Percentiles rank a stretch among this genome's conserved stretches.
Evolutionary conservation across 2,888 invertebrate genomes (phyloP).

Genomic region (Ligdia adustata): DNA sequence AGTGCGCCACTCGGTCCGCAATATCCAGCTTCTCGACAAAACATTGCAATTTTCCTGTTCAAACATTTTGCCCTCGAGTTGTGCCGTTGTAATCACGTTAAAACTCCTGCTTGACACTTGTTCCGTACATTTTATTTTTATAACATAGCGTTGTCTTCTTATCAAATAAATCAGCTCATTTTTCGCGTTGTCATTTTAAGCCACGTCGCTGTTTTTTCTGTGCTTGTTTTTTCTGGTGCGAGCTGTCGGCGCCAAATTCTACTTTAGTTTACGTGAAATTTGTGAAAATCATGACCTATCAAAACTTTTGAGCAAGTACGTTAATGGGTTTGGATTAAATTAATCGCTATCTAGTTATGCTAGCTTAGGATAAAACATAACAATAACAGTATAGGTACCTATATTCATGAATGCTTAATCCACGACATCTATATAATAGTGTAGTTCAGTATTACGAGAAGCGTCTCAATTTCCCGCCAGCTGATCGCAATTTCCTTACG

Average conservation of each 20-base stretch:
- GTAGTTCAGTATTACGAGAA: constrained; percentile 60
- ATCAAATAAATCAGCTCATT: constrained; percentile 14
- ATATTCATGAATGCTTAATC: constrained; percentile 31
- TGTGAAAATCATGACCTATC: not conserved
- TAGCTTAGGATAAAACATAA: constrained; percentile 34
- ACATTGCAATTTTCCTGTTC: constrained; percentile 59
- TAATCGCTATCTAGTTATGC: not conserved
- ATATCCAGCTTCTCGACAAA: constrained; percentile 52
- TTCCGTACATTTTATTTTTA: constrained; percentile 43
- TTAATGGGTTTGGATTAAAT: not conserved
- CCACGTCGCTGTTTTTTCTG: constrained; percentile 1
- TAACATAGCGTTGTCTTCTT: constrained; percentile 19
- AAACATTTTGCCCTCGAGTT: constrained; percentile 56
- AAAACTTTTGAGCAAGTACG: not conserved
- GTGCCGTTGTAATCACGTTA: constrained; percentile 57
- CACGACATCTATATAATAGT: constrained; percentile 45
- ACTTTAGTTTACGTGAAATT: constrained; percentile 2
- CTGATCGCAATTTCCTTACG: constrained; percentile 72
- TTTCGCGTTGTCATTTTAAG: constrained; percentile 3
- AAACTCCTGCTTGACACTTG: constrained; percentile 45
- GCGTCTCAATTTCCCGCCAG: constrained; percentile 71
- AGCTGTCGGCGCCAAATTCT: constrained; percentile 4
- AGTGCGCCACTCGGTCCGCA: constrained; percentile 46
- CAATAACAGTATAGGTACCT: constrained; percentile 43
- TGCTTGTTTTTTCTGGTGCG: not conserved